Conservation (phyloP, 2,113 vertebrate species). For the Phrynocephalus versicolor region DNA sequence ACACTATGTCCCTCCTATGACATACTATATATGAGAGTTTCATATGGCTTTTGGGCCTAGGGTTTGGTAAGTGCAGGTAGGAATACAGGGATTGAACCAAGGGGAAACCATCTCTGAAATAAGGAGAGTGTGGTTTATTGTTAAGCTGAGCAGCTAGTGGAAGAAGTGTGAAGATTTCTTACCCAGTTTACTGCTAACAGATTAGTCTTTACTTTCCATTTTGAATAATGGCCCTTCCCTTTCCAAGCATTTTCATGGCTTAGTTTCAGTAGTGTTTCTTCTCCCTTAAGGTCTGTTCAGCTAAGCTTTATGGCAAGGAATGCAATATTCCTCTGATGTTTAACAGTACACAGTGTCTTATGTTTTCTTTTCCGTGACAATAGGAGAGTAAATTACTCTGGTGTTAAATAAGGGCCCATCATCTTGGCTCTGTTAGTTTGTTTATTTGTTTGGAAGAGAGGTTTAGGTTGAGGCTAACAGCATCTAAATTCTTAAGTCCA, state of each 20-base stretch:
- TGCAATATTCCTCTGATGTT: constrained; percentile 13
- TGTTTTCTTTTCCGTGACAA: not conserved
- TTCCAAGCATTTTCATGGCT: constrained; percentile 1
- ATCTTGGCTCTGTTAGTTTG: not conserved
- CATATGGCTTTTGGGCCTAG: not conserved
- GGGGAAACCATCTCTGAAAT: not conserved
- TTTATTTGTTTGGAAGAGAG: not conserved
- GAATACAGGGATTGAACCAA: not conserved
- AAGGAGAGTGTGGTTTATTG: not conserved
- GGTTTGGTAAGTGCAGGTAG: too few species aligned
- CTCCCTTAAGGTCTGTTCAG: constrained; percentile 16
- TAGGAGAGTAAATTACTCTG: not conserved
- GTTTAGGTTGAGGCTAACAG: not conserved
- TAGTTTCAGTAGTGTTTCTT: constrained; percentile 7
- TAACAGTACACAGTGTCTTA: not conserved
- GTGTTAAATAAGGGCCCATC: not conserved
- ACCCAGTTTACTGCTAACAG: not conserved
- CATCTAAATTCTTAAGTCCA: not conserved
- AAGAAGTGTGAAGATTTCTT: constrained; percentile 4
- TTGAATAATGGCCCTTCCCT: constrained; percentile 18
- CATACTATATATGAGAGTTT: too few species aligned
- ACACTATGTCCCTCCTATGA: too few species aligned
- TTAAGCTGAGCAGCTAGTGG: not conserved
- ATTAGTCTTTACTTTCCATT: not conserved
- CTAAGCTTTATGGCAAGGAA: constrained; percentile 13